Percentiles rank a stretch among this genome's conserved stretches.
These are phyloP conservation scores for Drosophila phalerata DNA, from an alignment of 2,888 invertebrate genomes.

Conservation along the genomic window DNA sequence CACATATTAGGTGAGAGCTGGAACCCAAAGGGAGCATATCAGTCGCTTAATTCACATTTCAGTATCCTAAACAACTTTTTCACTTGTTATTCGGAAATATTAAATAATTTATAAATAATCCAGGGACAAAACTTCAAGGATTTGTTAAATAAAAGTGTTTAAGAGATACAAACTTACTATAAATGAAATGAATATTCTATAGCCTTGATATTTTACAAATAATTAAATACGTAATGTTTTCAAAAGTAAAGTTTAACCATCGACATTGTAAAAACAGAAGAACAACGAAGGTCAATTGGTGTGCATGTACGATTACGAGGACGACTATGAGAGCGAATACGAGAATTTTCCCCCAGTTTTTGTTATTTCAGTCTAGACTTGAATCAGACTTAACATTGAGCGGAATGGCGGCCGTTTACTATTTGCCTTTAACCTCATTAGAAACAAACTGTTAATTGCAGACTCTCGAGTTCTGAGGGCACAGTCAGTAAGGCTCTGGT, in stretches of 20 bases:
- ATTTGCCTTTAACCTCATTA: slow-evolving; percentile 79
- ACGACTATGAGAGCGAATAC: slow-evolving; percentile 20
- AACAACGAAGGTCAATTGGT: slow-evolving; percentile 27
- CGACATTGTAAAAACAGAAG: slow-evolving; percentile 17
- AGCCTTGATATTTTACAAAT: neutral
- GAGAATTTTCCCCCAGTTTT: slow-evolving; percentile 47
- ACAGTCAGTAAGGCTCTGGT: neutral
- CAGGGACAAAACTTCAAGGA: no score
- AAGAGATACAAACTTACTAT: no score
- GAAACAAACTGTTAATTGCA: slow-evolving; percentile 60
- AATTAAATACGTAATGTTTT: neutral
- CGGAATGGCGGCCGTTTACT: slow-evolving; percentile 63
- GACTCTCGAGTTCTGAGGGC: slow-evolving; percentile 19
- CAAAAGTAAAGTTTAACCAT: slow-evolving; percentile 31
- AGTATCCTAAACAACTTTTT: no score
- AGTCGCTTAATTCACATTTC: no score
- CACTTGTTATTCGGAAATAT: no score
- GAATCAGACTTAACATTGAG: slow-evolving; percentile 65
- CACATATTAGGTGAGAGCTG: no score
- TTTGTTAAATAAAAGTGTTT: no score
- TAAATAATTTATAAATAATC: no score
- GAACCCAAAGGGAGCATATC: no score
- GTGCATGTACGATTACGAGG: slow-evolving; percentile 10
- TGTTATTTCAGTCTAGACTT: slow-evolving; percentile 66
- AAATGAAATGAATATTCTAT: neutral